Evolutionary conservation across 2,888 invertebrate genomes (phyloP), one percentile per base, ranked within the genome.

Genomic region (Papilio elwesi): DNA sequence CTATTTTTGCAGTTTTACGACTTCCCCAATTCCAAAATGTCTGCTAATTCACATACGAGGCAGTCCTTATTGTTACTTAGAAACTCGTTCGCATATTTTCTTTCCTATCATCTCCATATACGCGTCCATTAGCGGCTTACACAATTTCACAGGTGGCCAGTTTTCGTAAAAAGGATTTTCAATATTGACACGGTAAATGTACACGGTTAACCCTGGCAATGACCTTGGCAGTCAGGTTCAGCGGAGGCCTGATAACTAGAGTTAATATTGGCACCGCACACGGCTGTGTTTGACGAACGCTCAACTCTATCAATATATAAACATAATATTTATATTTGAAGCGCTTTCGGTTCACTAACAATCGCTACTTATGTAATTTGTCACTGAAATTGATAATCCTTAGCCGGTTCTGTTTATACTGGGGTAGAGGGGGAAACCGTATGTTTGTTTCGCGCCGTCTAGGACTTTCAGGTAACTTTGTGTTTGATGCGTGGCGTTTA

Each of bases 231-330:
- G 80, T 78, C 83, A 86, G 86, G 89, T 89, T 90, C 88, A 90
- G 83, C 82, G 83, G 80, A 76, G 85, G 84, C 83, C 84, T 85
- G 93, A 93, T 92, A 93, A 90, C 90, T 87, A 92, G 90, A 89
- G 93, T 92, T 93, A 93, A 93, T 93, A 93, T 93, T 93, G 92
- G 91, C 92, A 90, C 80, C 90, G 88, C 85, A 90, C 85, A 90
- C 91, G 83, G 83, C 81, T 78, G 81, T 92, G 92, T 93, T 93
- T 93, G 93, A 89, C 87, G 87, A 90, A 86, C 92, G 91, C 90
- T 92, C 87, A 83, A 85, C 92, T 92, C 90, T 93, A 93, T 93
- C 93, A 93, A 93, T 93, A 93, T 92, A 92, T 93, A 93, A 91
- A 93, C 92, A 93, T 88, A 91, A 92, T 93, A 92, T 93, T 93